A percentile compares a stretch with the other conserved stretches of the same genome.
These are phyloP conservation scores for Hipposideros larvatus DNA, from an alignment of 2,797 vertebrate genomes.

Conservation along the genomic window DNA sequence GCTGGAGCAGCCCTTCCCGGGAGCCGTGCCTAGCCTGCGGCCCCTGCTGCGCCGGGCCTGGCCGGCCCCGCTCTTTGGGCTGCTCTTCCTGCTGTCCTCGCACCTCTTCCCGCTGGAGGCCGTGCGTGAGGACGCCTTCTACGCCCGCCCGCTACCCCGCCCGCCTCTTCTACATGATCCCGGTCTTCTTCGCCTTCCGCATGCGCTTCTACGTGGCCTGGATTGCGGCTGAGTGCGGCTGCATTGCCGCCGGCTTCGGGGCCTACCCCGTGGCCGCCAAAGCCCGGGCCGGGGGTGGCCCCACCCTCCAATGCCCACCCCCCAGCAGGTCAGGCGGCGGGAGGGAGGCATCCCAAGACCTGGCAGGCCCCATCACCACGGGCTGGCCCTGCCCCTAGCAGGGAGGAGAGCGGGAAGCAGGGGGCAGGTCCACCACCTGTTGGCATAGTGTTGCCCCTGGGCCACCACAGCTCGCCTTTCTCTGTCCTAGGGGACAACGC, in stretches of 20 bases:
- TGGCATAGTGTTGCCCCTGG: neutral
- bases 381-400: slow-evolving; percentile 72
- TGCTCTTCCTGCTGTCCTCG: slow-evolving; percentile 91
- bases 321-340: slow-evolving; percentile 82
- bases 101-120: slow-evolving; percentile 92
- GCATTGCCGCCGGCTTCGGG: slow-evolving; percentile 94
- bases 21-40: slow-evolving; percentile 89
- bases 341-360: slow-evolving; percentile 78
- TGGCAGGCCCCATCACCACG: slow-evolving; percentile 38
- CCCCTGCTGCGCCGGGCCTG: slow-evolving; percentile 92
- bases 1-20: slow-evolving; percentile 91
- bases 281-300: slow-evolving; percentile 93
- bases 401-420: slow-evolving; percentile 62
- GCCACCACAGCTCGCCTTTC: neutral
- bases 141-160: slow-evolving; percentile 89
- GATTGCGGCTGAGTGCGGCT: slow-evolving; percentile 94
- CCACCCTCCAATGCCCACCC: slow-evolving; percentile 90
- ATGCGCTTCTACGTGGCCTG: slow-evolving; percentile 97
- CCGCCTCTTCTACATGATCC: slow-evolving; percentile 95
- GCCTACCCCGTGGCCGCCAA: slow-evolving; percentile 93
- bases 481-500: neutral
- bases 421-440: neutral
- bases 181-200: slow-evolving; percentile 94
- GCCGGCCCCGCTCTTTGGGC: slow-evolving; percentile 91
- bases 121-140: slow-evolving; percentile 92